Percentiles rank a stretch among this genome's conserved stretches.
phyloP scores from a whole-genome alignment of 2,113 vertebrate species.

The Ammodytes dubius region DNA sequence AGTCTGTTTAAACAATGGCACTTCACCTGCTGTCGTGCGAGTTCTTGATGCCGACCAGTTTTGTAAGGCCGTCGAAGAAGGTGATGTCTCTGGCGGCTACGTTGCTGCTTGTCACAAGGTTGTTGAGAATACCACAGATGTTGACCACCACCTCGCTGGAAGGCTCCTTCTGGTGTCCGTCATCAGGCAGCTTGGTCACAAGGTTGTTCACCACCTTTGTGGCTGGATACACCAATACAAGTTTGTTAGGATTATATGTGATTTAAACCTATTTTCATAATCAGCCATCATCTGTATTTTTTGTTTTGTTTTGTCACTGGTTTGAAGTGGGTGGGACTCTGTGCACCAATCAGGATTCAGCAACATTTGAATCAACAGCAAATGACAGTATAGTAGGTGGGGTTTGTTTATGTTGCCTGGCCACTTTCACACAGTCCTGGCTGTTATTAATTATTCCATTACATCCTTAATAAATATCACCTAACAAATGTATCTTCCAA shows the following conservation, averaged over 20 bases:
- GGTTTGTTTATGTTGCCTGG: background rate
- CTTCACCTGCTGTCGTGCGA: constrained; percentile 86
- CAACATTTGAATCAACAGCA: background rate
- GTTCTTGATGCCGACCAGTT: constrained; percentile 90
- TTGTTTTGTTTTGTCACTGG: no score
- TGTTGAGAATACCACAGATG: constrained; percentile 93
- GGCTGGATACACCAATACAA: constrained; percentile 77
- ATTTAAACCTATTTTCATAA: background rate
- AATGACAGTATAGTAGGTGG: no score
- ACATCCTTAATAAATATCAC: background rate
- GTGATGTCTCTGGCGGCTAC: constrained; percentile 90
- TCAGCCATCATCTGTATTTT: background rate
- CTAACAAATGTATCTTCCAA: background rate
- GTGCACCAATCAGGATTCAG: no score
- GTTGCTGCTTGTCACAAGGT: constrained; percentile 89
- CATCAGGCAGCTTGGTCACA: constrained; percentile 88
- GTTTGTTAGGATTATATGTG: constrained; percentile 22
- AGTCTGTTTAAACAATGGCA: background rate
- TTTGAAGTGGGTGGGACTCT: no score
- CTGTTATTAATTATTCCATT: no score
- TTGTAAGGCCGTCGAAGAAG: constrained; percentile 89
- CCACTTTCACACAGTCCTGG: background rate
- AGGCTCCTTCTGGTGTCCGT: constrained; percentile 82
- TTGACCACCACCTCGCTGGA: constrained; percentile 90
- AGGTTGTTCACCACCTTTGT: constrained; percentile 90